A percentile compares a stretch with the other conserved stretches of the same genome.
These are phyloP conservation scores for Helogale parvula DNA, from an alignment of 2,113 vertebrate genomes.

Conservation along the genomic window DNA sequence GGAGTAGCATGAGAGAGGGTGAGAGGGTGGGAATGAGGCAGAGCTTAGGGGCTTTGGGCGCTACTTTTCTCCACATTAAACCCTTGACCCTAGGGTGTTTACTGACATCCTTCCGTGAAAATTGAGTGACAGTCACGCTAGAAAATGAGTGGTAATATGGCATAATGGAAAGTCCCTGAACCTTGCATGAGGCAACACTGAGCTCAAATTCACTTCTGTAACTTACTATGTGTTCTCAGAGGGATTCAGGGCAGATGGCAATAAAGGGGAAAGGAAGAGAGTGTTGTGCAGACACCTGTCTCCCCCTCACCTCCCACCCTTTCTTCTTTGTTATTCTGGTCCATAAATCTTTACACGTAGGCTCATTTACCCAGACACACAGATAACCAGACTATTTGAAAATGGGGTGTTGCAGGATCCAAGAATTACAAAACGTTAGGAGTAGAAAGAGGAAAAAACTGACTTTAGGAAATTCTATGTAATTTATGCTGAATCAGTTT, in stretches of 20 bases:
- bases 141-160: background rate
- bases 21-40: background rate
- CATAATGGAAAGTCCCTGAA: background rate
- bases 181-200: background rate
- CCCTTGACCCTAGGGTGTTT: background rate
- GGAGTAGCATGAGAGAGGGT: background rate
- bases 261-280: background rate
- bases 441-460: background rate
- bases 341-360: background rate
- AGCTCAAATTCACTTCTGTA: background rate
- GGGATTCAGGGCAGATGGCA: background rate
- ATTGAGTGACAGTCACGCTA: background rate
- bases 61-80: background rate
- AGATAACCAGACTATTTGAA: background rate
- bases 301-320: background rate
- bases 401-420: background rate
- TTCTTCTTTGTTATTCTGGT: background rate
- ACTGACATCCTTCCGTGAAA: background rate
- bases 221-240: background rate
- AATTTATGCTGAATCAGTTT: background rate
- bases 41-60: background rate
- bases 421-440: conserved; percentile 25
- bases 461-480: conserved; percentile 4
- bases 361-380: background rate
- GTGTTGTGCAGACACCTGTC: background rate